Evolutionary conservation across 2,113 vertebrate genomes (phyloP).

Genomic region (Alosa alosa): DNA sequence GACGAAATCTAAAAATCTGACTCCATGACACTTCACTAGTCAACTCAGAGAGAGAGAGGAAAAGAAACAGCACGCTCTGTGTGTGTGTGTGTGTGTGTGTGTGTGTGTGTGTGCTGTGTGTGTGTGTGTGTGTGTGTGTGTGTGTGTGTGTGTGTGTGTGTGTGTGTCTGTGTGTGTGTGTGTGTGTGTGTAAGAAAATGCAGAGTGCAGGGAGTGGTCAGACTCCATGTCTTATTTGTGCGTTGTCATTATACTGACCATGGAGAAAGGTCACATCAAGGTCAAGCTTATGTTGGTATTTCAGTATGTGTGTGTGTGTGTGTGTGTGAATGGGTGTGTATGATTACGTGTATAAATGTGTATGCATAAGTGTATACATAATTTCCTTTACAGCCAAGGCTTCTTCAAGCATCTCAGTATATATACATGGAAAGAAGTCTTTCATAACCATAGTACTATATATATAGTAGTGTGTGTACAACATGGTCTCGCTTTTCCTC

Average conservation of each 20-base stretch:
- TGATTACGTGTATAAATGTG: not conserved
- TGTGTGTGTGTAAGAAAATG: not conserved
- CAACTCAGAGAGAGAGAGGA: slow-evolving; percentile 34
- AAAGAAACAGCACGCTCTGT: not conserved
- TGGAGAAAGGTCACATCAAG: slow-evolving; percentile 17
- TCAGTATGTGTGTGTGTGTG: slow-evolving; percentile 13
- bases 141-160: not conserved
- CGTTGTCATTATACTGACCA: slow-evolving; percentile 24
- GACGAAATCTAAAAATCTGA: slow-evolving; percentile 28
- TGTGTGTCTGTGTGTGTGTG: not conserved
- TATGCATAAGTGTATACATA: slow-evolving; percentile 30
- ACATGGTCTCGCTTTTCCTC: slow-evolving; percentile 46
- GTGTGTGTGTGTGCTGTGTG: not conserved
- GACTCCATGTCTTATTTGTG: slow-evolving; percentile 27
- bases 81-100: not conserved
- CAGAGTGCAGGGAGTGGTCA: slow-evolving; percentile 8
- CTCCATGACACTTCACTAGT: slow-evolving; percentile 23
- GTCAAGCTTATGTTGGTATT: slow-evolving; percentile 30
- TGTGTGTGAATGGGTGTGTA: not conserved
- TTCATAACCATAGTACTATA: slow-evolving; percentile 21
- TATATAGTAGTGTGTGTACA: not conserved
- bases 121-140: not conserved
- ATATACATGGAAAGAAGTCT: slow-evolving; percentile 53
- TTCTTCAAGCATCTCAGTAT: slow-evolving; percentile 45
- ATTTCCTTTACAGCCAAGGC: slow-evolving; percentile 37